Conservation (phyloP, 2,797 vertebrate genomes). For the Amblyopsis hoosieri region DNA sequence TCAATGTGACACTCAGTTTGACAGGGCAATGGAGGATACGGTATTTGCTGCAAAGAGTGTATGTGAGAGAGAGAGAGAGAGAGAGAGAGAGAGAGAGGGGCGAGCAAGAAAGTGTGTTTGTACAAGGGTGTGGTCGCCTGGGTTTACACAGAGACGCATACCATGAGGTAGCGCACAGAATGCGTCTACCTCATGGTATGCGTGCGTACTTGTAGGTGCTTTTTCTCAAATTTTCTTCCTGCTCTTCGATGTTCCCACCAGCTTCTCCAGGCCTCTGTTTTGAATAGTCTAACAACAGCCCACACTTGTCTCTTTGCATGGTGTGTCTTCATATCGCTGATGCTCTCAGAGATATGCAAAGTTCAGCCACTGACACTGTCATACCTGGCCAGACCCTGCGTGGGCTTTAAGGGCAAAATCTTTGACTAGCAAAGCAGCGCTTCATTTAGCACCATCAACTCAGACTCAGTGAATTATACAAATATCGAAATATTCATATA, state of each 20-base stretch:
- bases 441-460: conserved; percentile 7
- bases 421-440: conserved; percentile 5
- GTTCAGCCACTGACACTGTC: conserved; percentile 11
- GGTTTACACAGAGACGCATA: conserved; percentile 37
- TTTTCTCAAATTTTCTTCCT: conserved; percentile 18
- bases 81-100: not conserved
- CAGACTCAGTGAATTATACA: not conserved
- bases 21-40: conserved; percentile 41
- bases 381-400: conserved; percentile 3
- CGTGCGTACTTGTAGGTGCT: too few species aligned
- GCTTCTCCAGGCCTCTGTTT: conserved; percentile 11
- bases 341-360: conserved; percentile 22
- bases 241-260: not conserved
- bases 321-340: conserved; percentile 4
- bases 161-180: conserved; percentile 23
- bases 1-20: conserved; percentile 29
- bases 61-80: not conserved
- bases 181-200: too few species aligned
- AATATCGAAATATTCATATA: too few species aligned
- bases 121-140: conserved; percentile 41
- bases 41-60: conserved; percentile 37
- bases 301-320: conserved; percentile 2
- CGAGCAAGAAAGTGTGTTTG: conserved; percentile 17
- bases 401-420: conserved; percentile 2
- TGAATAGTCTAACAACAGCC: conserved; percentile 8